These are phyloP conservation scores for Yoshiicerus persimilis DNA, from an alignment of 1,140 invertebrate genomes.

Conservation along the genomic window DNA sequence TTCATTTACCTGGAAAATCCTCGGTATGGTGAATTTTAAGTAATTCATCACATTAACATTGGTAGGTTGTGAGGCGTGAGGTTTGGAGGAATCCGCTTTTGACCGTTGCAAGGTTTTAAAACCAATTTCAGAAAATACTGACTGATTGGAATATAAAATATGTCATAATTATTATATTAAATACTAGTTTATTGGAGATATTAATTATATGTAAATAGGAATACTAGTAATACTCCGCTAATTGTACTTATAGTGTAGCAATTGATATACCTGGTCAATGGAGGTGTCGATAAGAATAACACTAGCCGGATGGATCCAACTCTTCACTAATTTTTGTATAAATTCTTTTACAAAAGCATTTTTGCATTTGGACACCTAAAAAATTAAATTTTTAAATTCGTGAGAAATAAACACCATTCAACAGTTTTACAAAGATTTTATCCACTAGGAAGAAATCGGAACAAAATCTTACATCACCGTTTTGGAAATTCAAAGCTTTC, in stretches of 20 bases:
- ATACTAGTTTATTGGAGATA: background rate
- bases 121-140: conserved; percentile 68
- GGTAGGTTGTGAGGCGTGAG: background rate
- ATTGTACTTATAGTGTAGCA: too few species aligned
- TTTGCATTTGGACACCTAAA: too few species aligned
- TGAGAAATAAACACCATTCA: too few species aligned
- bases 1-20: conserved; percentile 69
- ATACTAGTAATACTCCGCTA: too few species aligned
- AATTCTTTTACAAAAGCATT: too few species aligned
- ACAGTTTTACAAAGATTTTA: too few species aligned
- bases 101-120: conserved; percentile 69
- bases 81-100: conserved; percentile 52
- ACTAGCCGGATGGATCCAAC: conserved; percentile 74
- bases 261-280: conserved; percentile 66
- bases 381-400: too few species aligned
- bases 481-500: conserved; percentile 75
- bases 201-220: too few species aligned
- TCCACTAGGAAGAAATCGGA: too few species aligned
- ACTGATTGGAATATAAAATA: conserved; percentile 23
- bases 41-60: conserved; percentile 76
- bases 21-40: conserved; percentile 75
- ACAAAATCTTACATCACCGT: conserved; percentile 61
- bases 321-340: too few species aligned
- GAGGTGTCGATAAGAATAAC: conserved; percentile 78
- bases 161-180: background rate